Conservation (phyloP, 2,113 vertebrate genomes). For the Naja naja region DNA sequence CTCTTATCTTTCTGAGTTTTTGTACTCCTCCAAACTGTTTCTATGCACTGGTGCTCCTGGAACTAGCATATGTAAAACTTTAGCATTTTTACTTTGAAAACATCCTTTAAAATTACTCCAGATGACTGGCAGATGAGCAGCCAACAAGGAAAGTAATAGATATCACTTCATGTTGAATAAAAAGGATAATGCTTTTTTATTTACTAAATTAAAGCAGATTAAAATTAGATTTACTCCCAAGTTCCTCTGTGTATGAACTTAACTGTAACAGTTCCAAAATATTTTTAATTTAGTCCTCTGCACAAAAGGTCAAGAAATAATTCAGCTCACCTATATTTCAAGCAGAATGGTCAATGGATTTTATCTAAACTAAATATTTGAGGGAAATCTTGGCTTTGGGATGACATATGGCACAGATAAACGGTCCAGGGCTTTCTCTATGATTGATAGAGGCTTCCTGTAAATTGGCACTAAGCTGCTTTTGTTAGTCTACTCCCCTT, state of each 20-base stretch:
- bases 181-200: neutral
- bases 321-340: neutral
- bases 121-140: neutral
- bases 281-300: neutral
- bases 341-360: neutral
- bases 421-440: neutral
- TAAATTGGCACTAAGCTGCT: neutral
- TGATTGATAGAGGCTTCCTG: neutral
- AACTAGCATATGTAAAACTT: neutral
- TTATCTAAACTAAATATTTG: neutral
- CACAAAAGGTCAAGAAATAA: neutral
- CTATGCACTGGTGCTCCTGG: neutral
- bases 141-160: neutral
- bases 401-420: neutral
- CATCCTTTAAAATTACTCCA: neutral
- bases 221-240: neutral
- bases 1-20: neutral
- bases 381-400: neutral
- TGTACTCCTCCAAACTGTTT: neutral
- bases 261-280: neutral
- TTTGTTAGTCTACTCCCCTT: neutral
- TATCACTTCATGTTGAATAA: neutral
- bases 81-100: neutral
- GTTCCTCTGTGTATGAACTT: neutral
- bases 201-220: conserved; percentile 3